Percentiles rank a stretch among this genome's conserved stretches.
phyloP scores from a whole-genome alignment of 2,888 invertebrate species.

The Brenthis ino region DNA sequence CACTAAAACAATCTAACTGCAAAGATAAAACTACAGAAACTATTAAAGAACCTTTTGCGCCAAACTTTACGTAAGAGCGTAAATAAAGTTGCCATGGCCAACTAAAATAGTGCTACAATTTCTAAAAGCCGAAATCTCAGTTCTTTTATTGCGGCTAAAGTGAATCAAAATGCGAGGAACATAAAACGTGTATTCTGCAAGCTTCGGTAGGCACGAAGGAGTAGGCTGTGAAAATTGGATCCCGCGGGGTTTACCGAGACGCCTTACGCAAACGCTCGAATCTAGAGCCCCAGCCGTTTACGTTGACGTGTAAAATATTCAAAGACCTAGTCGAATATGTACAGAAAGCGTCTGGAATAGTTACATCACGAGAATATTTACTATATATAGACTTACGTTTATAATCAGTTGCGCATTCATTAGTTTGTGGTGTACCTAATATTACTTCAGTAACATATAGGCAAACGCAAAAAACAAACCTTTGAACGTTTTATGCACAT shows the following conservation, averaged over 20 bases:
- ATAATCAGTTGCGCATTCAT: not conserved
- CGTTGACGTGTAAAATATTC: constrained; percentile 66
- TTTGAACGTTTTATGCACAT: too few relatives aligned
- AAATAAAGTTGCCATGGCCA: constrained; percentile 34
- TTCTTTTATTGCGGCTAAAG: constrained; percentile 58
- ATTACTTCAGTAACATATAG: too few relatives aligned
- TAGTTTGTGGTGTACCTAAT: not conserved
- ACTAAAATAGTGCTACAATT: constrained; percentile 36
- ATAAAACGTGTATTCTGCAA: constrained; percentile 59
- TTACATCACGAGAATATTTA: constrained; percentile 33
- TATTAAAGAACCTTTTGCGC: constrained; percentile 27
- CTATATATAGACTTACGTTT: constrained; percentile 17
- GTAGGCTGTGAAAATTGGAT: constrained; percentile 71
- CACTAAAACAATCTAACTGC: constrained; percentile 5
- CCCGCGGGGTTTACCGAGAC: constrained; percentile 68
- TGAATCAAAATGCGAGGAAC: constrained; percentile 56
- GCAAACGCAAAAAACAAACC: too few relatives aligned
- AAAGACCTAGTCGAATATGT: constrained; percentile 55
- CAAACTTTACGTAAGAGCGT: constrained; percentile 26
- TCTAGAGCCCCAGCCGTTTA: constrained; percentile 53
- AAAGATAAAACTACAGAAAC: constrained; percentile 20
- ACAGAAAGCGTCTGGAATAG: constrained; percentile 33
- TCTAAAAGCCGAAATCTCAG: constrained; percentile 39
- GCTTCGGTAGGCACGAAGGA: constrained; percentile 63
- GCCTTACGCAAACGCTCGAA: constrained; percentile 57